Evolutionary conservation across 2,797 vertebrate genomes (phyloP).

Genomic region (Leptatherina wallacei): DNA sequence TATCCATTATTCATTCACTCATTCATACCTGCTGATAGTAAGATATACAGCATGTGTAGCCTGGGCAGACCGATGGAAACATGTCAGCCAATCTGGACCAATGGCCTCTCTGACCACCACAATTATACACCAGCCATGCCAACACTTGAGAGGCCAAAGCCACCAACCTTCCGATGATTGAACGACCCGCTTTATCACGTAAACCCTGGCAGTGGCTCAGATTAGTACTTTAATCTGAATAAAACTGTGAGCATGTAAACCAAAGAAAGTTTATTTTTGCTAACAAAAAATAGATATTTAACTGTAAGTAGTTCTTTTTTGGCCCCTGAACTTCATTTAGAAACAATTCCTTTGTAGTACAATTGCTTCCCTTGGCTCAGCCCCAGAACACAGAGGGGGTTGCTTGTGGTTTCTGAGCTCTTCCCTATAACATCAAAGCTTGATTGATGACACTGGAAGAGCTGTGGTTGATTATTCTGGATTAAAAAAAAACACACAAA

Average conservation of each 20-base stretch:
- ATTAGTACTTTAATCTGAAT: constrained; percentile 13
- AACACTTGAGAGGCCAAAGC: no score
- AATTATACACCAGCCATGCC: no score
- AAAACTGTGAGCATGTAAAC: constrained; percentile 10
- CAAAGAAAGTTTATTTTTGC: constrained; percentile 14
- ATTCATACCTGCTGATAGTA: no score
- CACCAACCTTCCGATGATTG: no score
- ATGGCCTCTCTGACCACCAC: no score
- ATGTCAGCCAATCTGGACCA: no score
- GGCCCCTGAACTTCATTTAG: constrained; percentile 11
- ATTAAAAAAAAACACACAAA: constrained; percentile 47
- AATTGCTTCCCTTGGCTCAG: constrained; percentile 16
- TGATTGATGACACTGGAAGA: constrained; percentile 64
- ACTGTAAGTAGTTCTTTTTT: constrained; percentile 4
- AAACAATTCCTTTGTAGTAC: constrained; percentile 27
- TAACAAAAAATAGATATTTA: constrained; percentile 16
- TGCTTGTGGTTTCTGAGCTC: constrained; percentile 27
- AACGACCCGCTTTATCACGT: no score
- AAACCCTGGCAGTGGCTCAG: no score
- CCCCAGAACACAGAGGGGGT: constrained; percentile 3
- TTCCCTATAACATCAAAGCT: constrained; percentile 53
- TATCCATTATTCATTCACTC: no score
- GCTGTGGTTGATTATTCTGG: constrained; percentile 63
- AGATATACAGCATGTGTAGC: no score
- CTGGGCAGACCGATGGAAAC: no score